Evolutionary conservation across 2,113 vertebrate species (phyloP).

Genomic region (Centrocercus urophasianus): DNA sequence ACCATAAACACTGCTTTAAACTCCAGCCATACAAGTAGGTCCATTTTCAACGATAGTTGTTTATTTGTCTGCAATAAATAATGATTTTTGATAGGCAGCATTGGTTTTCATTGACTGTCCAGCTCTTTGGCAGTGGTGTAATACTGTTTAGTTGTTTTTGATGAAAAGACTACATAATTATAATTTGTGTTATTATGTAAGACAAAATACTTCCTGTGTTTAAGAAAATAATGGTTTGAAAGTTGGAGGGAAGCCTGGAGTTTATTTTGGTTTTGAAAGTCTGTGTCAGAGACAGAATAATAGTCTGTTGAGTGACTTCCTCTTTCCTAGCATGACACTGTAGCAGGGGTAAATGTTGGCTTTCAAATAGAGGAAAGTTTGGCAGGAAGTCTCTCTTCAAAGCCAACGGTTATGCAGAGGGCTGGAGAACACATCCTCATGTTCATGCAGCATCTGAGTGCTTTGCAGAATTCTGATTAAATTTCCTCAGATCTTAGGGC

Average conservation of each 20-base stretch:
- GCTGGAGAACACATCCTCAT: background rate
- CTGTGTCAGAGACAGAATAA: background rate
- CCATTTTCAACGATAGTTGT: constrained; percentile 43
- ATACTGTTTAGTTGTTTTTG: constrained; percentile 47
- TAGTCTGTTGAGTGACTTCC: background rate
- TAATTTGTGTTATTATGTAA: constrained; percentile 19
- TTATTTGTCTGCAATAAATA: constrained; percentile 74
- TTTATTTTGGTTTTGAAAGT: constrained; percentile 28
- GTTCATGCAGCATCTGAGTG: background rate
- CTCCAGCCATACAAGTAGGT: constrained; percentile 38
- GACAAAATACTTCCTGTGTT: constrained; percentile 47
- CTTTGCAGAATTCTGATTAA: background rate
- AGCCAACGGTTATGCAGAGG: background rate
- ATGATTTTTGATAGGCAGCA: constrained; percentile 64
- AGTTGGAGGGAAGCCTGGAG: background rate
- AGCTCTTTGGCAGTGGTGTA: constrained; percentile 36
- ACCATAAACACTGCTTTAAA: constrained; percentile 71
- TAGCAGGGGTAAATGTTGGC: background rate
- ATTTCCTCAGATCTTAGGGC: background rate
- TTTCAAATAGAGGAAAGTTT: background rate
- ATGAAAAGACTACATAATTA: constrained; percentile 49
- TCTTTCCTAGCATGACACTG: background rate
- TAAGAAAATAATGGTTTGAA: constrained; percentile 55
- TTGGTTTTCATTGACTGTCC: constrained; percentile 53
- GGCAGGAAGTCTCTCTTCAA: background rate